Conservation (phyloP, 2,797 vertebrate species). For the Hafferia zeledoni region DNA sequence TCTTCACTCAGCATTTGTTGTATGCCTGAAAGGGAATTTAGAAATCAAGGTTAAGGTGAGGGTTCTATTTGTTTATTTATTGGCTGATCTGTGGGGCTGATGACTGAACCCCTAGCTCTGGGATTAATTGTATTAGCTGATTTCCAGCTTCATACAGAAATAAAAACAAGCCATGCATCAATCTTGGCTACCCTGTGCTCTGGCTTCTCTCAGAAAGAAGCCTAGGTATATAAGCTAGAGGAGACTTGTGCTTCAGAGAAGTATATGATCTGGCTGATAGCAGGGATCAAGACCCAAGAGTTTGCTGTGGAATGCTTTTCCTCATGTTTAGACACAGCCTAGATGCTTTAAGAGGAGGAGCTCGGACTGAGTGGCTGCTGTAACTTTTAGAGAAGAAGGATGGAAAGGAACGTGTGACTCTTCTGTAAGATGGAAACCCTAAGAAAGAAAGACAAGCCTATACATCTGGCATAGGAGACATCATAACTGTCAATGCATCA, state of each 20-base stretch:
- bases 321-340: not conserved
- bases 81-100: not conserved
- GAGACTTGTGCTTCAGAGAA: not conserved
- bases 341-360: not conserved
- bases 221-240: not conserved
- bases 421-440: not conserved
- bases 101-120: not conserved
- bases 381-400: not conserved
- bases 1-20: not conserved
- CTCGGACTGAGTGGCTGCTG: not conserved
- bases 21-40: not conserved
- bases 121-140: not conserved
- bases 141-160: not conserved
- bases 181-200: not conserved
- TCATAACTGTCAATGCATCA: not conserved
- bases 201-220: not conserved
- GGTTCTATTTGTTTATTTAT: not conserved
- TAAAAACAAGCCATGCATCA: not conserved
- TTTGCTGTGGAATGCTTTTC: not conserved
- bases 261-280: not conserved
- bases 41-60: not conserved
- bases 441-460: not conserved
- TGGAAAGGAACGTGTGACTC: not conserved
- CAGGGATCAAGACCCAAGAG: not conserved
- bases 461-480: not conserved